phyloP scores from a whole-genome alignment of 2,113 vertebrate species.

The Benitochromis conjunctus region DNA sequence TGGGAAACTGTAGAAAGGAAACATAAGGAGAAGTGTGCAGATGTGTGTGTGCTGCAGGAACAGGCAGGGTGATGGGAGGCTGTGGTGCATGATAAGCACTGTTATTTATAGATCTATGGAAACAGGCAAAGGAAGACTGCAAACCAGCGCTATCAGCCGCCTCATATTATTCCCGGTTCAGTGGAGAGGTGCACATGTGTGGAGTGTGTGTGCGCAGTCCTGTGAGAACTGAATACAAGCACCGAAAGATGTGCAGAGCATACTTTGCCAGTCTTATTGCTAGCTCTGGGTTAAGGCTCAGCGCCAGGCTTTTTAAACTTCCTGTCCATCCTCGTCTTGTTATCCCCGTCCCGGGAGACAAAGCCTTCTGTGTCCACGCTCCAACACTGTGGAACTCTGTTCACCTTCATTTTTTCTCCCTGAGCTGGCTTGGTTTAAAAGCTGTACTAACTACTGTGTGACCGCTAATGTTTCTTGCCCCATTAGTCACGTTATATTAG shows the following conservation, averaged over 20 bases:
- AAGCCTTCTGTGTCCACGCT: not conserved
- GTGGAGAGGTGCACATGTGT: not conserved
- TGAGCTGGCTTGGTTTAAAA: not conserved
- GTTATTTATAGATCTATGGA: slow-evolving; percentile 59
- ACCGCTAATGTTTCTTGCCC: not conserved
- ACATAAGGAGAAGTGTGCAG: not conserved
- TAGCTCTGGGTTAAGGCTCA: not conserved
- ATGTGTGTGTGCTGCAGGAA: slow-evolving; percentile 8
- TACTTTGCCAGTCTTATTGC: not conserved
- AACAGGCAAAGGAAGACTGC: slow-evolving; percentile 40
- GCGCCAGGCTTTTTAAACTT: not conserved
- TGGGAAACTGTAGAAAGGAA: not conserved
- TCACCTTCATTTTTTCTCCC: not conserved
- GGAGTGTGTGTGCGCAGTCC: not conserved
- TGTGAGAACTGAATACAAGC: not conserved
- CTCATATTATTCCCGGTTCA: not conserved
- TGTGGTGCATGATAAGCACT: slow-evolving; percentile 47
- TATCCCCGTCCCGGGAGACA: not conserved
- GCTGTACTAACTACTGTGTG: not conserved
- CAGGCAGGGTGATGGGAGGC: slow-evolving; percentile 20
- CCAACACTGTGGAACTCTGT: not conserved
- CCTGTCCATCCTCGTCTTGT: not conserved
- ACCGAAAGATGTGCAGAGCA: not conserved
- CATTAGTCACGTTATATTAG: not conserved
- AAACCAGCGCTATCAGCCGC: slow-evolving; percentile 16